Percentiles rank a stretch among this genome's conserved stretches.
Conservation (phyloP, 1,140 invertebrate genomes). For the Micrasema longulum region DNA sequence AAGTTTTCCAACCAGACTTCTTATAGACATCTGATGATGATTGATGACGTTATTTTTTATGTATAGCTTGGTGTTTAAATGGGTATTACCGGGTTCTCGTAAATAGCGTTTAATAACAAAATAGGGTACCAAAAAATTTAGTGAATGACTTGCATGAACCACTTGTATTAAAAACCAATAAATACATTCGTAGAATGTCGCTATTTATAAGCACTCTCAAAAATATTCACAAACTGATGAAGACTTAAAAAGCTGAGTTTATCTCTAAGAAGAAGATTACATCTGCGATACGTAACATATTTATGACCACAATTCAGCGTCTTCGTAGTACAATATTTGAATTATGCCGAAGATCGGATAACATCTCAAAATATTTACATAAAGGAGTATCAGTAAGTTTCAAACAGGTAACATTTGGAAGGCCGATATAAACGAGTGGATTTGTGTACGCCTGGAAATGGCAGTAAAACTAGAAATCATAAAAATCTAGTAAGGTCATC, state of each 20-base stretch:
- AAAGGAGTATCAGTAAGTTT: background rate
- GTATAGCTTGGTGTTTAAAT: too few relatives aligned
- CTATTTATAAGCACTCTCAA: too few relatives aligned
- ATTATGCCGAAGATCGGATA: slow-evolving; percentile 16
- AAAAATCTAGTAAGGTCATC: slow-evolving; percentile 44
- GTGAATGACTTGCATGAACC: too few relatives aligned
- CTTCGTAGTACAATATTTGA: slow-evolving; percentile 5
- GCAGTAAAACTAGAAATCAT: slow-evolving; percentile 37
- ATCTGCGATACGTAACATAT: slow-evolving; percentile 1
- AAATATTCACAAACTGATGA: background rate
- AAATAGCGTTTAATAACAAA: too few relatives aligned
- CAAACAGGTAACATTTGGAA: slow-evolving; percentile 1
- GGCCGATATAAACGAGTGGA: slow-evolving; percentile 16
- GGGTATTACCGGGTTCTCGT: too few relatives aligned
- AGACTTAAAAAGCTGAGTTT: slow-evolving; percentile 4
- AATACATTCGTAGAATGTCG: too few relatives aligned
- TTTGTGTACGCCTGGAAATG: slow-evolving; percentile 30
- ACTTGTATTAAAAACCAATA: too few relatives aligned
- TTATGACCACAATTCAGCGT: slow-evolving; percentile 20
- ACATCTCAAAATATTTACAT: slow-evolving; percentile 21
- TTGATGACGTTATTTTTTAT: too few relatives aligned
- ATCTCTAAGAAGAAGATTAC: slow-evolving; percentile 9
- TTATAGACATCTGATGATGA: too few relatives aligned
- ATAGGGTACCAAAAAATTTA: too few relatives aligned
- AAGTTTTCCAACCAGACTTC: too few relatives aligned